These are phyloP conservation scores for Halcyon malimbica DNA, from an alignment of 2,113 vertebrate species.

Conservation along the genomic window DNA sequence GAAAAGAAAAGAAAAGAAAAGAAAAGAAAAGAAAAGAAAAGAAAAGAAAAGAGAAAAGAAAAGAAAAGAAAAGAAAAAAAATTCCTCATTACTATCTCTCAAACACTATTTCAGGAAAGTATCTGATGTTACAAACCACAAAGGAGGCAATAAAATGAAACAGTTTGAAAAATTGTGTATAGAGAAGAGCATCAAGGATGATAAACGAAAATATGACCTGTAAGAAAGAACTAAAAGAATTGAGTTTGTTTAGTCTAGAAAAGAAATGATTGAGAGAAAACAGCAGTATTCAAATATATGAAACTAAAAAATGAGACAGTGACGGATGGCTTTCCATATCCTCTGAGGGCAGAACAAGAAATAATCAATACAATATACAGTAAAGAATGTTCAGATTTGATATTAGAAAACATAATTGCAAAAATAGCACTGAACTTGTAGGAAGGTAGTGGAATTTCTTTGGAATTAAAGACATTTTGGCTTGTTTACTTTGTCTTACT, in stretches of 20 bases:
- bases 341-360: background rate
- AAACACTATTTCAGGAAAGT: background rate
- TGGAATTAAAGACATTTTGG: background rate
- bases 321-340: background rate
- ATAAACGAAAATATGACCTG: background rate
- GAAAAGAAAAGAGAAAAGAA: too few relatives aligned
- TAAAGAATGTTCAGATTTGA: background rate
- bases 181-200: background rate
- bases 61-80: background rate
- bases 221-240: background rate
- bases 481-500: background rate
- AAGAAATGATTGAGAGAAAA: background rate
- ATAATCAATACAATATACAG: background rate
- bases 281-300: background rate
- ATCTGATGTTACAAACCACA: background rate
- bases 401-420: background rate
- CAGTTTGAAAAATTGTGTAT: background rate
- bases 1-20: too few relatives aligned
- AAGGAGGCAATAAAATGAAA: background rate
- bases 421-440: background rate
- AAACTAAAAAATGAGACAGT: background rate
- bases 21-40: too few relatives aligned
- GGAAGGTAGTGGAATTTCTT: background rate
- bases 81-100: background rate
- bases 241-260: background rate